These are phyloP conservation scores for Potamilus streckersoni DNA, from an alignment of 1,140 invertebrate genomes.

Conservation along the genomic window DNA sequence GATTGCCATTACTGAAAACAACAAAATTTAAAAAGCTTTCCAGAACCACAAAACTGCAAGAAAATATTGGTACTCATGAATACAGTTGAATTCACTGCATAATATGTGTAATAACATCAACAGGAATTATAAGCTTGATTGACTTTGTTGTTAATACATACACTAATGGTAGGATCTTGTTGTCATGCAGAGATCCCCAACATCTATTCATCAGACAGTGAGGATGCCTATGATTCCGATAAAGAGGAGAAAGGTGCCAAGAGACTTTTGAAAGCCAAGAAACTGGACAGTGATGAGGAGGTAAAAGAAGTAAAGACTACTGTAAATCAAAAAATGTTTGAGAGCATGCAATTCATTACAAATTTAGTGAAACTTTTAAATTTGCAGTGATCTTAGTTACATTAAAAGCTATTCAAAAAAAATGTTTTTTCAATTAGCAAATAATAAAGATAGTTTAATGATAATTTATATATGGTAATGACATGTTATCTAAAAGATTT, in stretches of 20 bases:
- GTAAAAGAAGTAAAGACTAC: conserved; percentile 10
- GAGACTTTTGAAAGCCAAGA: conserved; percentile 82
- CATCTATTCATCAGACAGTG: conserved; percentile 86
- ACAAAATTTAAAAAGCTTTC: too few relatives aligned
- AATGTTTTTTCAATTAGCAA: background rate
- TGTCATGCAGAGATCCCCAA: conserved; percentile 59
- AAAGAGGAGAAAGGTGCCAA: conserved; percentile 82
- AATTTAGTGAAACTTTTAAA: background rate
- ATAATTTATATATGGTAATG: background rate
- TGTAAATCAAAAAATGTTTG: background rate
- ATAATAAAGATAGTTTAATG: background rate
- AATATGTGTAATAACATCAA: background rate
- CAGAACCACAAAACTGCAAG: too few relatives aligned
- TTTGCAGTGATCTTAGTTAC: background rate
- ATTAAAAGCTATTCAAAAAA: background rate
- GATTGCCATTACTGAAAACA: too few relatives aligned
- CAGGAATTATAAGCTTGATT: background rate
- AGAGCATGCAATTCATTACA: background rate
- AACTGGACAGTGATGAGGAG: conserved; percentile 82
- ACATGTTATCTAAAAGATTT: background rate
- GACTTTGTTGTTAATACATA: background rate
- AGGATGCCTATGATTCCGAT: conserved; percentile 89
- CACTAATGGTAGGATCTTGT: background rate
- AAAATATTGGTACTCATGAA: background rate
- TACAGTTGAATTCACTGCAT: background rate